Base-by-base conservation (phyloP, 2,797 vertebrate species). In the Margarornis squamiger region DNA sequence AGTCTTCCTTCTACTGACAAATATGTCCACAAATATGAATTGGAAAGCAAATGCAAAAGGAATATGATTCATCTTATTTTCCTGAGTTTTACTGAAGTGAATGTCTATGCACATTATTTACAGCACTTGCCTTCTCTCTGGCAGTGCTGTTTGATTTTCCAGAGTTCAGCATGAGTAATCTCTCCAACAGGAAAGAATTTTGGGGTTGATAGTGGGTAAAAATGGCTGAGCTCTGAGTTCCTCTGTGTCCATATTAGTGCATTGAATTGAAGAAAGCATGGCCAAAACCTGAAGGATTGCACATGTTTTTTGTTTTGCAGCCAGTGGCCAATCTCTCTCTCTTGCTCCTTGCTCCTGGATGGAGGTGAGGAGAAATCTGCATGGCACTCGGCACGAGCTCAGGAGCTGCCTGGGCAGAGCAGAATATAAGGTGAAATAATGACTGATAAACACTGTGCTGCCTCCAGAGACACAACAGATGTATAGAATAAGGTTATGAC, bases 341-440 rank as follows among this genome's bases (percentile, higher is more conserved):
- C 27, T 52, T 41, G 8, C 12, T 88, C 22, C 71, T 82, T 0
- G 2, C 0, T 1, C 27, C 7, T 2, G 4, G 27, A 22, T 7
- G 13, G 20, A 70, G 77, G 26, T 59, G 23, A 54, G 21, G 17
- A 54, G 29, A 82, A 55, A 26, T 16, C 74, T 73, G 17, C 7
- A 3, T 21, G 49, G 15, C 22, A n/a, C 9, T 70, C 48, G 27
- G 38, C 46, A 54, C 2, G 38, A 68, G 23, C 45, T 68, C 54
- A 61, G 83, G 46, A 43, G 13, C 46, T 93, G 30, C 30, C 54
- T 8, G n/a, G 32, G 29, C n/a, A 81, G 15, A 86, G 19, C 34
- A 88, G 74, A 27, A 43, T 20, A 11, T 22, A 36, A 22, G 9
- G 36, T 5, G 24, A 87, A 81, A 61, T n/a, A 43, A 52, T 43